Conservation (phyloP, 1,140 invertebrate genomes). For the Hycleus cichorii region DNA sequence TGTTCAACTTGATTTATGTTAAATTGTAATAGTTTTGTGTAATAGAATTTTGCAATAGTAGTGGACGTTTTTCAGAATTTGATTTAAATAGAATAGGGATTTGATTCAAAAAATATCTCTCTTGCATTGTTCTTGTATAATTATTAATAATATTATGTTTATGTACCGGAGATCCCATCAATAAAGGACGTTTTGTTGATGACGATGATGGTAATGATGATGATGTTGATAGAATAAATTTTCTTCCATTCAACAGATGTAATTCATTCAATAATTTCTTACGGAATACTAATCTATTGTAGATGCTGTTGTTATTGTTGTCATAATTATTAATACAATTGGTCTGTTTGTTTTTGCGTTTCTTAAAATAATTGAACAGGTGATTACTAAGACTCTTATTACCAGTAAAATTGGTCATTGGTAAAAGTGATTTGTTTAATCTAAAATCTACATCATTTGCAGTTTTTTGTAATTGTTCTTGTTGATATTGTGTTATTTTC, state of each 20-base stretch:
- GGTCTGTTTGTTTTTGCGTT: slow-evolving; percentile 40
- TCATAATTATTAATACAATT: slow-evolving; percentile 33
- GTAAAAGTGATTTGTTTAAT: too few species aligned
- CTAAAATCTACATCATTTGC: too few species aligned
- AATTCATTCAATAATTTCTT: slow-evolving; percentile 39
- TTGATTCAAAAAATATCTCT: too few species aligned
- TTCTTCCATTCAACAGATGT: slow-evolving; percentile 42
- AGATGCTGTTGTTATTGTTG: slow-evolving; percentile 40
- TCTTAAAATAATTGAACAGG: slow-evolving; percentile 41
- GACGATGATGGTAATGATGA: slow-evolving; percentile 5
- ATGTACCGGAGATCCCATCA: slow-evolving; percentile 38
- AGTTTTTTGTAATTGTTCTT: too few species aligned
- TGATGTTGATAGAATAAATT: slow-evolving; percentile 35
- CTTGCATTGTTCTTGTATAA: slow-evolving; percentile 11
- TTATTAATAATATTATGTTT: slow-evolving; percentile 36
- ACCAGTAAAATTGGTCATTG: too few species aligned
- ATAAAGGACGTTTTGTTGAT: slow-evolving; percentile 45
- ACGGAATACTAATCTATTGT: slow-evolving; percentile 20
- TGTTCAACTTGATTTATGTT: too few species aligned
- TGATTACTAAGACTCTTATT: slow-evolving; percentile 15
- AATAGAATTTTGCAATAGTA: slow-evolving; percentile 27
- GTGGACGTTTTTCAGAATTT: slow-evolving; percentile 39
- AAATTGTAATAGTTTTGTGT: too few species aligned
- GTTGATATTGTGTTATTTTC: too few species aligned
- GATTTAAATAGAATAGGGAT: slow-evolving; percentile 22